phyloP scores from a whole-genome alignment of 2,113 vertebrate genomes.

The Bubalus kerabau region DNA sequence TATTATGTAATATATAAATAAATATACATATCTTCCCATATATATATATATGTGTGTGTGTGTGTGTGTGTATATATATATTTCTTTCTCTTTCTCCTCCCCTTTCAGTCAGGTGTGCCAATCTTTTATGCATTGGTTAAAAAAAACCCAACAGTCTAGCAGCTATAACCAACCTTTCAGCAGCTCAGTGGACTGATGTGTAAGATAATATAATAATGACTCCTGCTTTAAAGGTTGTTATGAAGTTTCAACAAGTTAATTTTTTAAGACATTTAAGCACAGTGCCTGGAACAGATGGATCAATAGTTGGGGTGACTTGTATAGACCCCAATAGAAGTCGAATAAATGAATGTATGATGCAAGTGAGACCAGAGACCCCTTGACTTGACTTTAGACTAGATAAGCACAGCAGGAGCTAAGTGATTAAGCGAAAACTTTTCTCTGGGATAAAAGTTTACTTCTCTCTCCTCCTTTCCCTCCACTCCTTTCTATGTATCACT shows the following conservation, averaged over 20 bases:
- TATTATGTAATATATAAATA: not conserved
- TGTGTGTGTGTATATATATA: accelerated
- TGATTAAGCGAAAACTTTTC: not conserved
- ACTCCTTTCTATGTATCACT: not conserved
- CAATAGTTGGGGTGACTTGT: not conserved
- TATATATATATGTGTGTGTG: no score
- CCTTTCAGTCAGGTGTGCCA: not conserved
- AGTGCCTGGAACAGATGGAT: not conserved
- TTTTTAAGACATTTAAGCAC: not conserved
- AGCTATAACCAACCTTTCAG: not conserved
- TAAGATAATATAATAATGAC: not conserved
- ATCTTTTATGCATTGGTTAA: not conserved
- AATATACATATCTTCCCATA: not conserved
- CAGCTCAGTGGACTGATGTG: not conserved
- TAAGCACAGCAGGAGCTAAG: not conserved
- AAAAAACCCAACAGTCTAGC: not conserved
- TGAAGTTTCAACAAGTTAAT: not conserved
- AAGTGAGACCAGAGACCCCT: not conserved
- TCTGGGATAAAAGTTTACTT: not conserved
- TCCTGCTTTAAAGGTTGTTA: not conserved
- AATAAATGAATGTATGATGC: not conserved
- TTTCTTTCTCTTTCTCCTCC: not conserved
- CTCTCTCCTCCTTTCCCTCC: not conserved
- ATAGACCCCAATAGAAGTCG: not conserved
- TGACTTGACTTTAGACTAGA: not conserved